Conservation (phyloP, 2,113 vertebrate species). For the Amblyopsis rosae region DNA sequence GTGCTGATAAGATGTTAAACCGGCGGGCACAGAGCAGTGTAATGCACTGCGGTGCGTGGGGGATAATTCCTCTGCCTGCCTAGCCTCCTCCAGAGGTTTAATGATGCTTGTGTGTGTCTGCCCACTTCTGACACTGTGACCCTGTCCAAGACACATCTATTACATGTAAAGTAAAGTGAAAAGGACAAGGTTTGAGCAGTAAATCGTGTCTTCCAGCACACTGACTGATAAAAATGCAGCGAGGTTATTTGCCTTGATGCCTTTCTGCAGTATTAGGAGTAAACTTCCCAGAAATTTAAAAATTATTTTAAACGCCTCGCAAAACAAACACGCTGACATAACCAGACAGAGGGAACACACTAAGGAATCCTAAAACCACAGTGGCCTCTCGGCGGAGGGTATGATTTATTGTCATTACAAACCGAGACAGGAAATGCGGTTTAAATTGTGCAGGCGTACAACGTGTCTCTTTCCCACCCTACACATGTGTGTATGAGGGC, state of each 20-base stretch:
- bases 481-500: slow-evolving; percentile 33
- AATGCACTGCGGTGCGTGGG: slow-evolving; percentile 21
- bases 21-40: slow-evolving; percentile 8
- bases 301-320: slow-evolving; percentile 45
- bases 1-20: slow-evolving; percentile 37
- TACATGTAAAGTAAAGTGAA: slow-evolving; percentile 43
- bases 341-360: slow-evolving; percentile 11
- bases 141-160: slow-evolving; percentile 18
- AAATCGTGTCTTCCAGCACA: slow-evolving; percentile 21
- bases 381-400: neutral
- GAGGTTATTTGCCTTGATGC: slow-evolving; percentile 25
- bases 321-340: slow-evolving; percentile 16
- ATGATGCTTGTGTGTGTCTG: slow-evolving; percentile 26
- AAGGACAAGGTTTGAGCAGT: slow-evolving; percentile 22
- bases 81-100: slow-evolving; percentile 28
- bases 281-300: slow-evolving; percentile 32
- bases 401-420: slow-evolving; percentile 55
- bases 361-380: slow-evolving; percentile 5
- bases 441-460: slow-evolving; percentile 52
- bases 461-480: slow-evolving; percentile 35
- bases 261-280: slow-evolving; percentile 53
- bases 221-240: slow-evolving; percentile 23
- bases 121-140: slow-evolving; percentile 37
- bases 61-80: slow-evolving; percentile 1
- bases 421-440: slow-evolving; percentile 49